Conservation (phyloP, 2,797 vertebrate genomes). For the Rhinogobio ventralis region DNA sequence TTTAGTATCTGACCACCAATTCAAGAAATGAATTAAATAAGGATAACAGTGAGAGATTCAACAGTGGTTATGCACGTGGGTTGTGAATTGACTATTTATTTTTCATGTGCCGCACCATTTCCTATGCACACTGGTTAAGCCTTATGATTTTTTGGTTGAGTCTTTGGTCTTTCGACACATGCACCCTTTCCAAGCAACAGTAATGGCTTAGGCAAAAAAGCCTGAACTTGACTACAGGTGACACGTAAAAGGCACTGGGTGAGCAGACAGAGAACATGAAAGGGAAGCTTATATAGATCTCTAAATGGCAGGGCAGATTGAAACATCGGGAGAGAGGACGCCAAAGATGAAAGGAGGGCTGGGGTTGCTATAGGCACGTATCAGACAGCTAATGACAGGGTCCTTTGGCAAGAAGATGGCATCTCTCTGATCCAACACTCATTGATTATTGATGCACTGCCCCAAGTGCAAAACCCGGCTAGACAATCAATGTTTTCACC, state of each 20-base stretch:
- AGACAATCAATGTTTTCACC: conserved; percentile 66
- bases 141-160: conserved; percentile 24
- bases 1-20: background rate
- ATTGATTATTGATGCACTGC: conserved; percentile 79
- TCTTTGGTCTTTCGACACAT: conserved; percentile 40
- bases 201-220: conserved; percentile 16
- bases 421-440: conserved; percentile 68
- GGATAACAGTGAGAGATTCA: background rate
- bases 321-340: conserved; percentile 65
- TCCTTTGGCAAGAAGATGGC: conserved; percentile 61
- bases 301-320: conserved; percentile 63
- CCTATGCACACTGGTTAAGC: conserved; percentile 1
- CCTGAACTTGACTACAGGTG: conserved; percentile 25
- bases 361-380: conserved; percentile 45
- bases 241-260: conserved; percentile 64
- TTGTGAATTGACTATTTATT: background rate
- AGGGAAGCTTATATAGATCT: conserved; percentile 61
- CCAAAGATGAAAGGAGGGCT: conserved; percentile 74
- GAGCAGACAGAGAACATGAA: conserved; percentile 75
- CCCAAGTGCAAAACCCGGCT: conserved; percentile 68
- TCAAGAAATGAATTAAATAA: background rate
- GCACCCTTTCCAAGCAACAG: conserved; percentile 11
- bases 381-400: conserved; percentile 75
- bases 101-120: background rate
- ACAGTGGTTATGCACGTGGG: background rate